Conservation (phyloP, 2,888 invertebrate species). For the Lepidocyrtinus sp. region DNA sequence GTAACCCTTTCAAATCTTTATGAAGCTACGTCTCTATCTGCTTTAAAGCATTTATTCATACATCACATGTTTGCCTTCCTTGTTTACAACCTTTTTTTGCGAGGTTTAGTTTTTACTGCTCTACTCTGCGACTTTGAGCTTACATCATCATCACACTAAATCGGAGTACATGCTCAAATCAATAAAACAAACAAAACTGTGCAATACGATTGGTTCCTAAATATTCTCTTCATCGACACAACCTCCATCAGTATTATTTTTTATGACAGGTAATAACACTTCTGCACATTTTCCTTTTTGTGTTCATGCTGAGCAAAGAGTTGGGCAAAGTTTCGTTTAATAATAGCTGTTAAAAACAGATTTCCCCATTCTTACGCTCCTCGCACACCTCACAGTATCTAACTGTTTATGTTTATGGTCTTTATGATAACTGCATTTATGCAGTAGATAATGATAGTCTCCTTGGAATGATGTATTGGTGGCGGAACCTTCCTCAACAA, state of each 20-base stretch:
- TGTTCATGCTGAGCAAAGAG: not conserved
- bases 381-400: not conserved
- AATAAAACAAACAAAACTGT: too few relatives aligned
- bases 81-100: not conserved
- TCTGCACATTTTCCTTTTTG: not conserved
- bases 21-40: too few relatives aligned
- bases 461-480: slow-evolving; percentile 10
- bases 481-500: slow-evolving; percentile 41
- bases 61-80: not conserved
- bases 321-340: not conserved
- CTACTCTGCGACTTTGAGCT: too few relatives aligned
- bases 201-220: too few relatives aligned
- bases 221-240: not conserved
- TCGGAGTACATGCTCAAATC: too few relatives aligned
- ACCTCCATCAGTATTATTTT: not conserved
- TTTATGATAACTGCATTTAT: too few relatives aligned
- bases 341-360: not conserved
- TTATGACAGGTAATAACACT: slow-evolving; percentile 11
- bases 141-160: too few relatives aligned
- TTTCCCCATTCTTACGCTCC: not conserved
- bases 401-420: not conserved
- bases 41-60: too few relatives aligned
- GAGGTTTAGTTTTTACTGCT: not conserved
- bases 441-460: too few relatives aligned
- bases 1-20: too few relatives aligned